phyloP scores from a whole-genome alignment of 2,888 invertebrate species.

The Ophion costatus region DNA sequence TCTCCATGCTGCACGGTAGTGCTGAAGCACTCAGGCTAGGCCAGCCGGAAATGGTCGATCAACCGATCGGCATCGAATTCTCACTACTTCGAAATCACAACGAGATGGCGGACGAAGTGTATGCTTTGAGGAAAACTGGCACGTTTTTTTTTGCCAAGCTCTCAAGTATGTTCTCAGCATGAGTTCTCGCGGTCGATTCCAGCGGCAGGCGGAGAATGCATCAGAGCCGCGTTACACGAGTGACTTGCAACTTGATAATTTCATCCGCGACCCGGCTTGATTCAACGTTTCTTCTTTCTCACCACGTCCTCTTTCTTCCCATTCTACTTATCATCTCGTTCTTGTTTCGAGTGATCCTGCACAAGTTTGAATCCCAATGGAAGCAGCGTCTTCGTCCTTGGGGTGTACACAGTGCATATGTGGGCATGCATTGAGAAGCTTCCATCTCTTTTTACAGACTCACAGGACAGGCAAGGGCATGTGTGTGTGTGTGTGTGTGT shows the following conservation, averaged over 20 bases:
- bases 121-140: background rate
- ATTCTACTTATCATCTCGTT: constrained; percentile 37
- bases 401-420: constrained; percentile 6
- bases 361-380: constrained; percentile 26
- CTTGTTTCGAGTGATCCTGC: constrained; percentile 41
- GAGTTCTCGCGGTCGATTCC: constrained; percentile 7
- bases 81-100: background rate
- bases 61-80: background rate
- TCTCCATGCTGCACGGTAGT: no score
- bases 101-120: background rate
- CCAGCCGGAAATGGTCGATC: background rate
- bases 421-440: background rate
- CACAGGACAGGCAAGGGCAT: background rate
- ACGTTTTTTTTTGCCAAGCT: constrained; percentile 10
- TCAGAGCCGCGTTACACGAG: constrained; percentile 72
- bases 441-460: background rate
- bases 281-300: constrained; percentile 39
- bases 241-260: constrained; percentile 82
- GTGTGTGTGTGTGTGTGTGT: constrained; percentile 6
- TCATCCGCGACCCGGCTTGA: constrained; percentile 72
- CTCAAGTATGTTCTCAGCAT: background rate
- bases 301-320: constrained; percentile 14
- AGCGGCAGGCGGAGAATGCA: constrained; percentile 6
- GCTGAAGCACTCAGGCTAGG: no score
- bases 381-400: constrained; percentile 39